These are phyloP conservation scores for Loriculus beryllinus DNA, from an alignment of 2,797 vertebrate species.

Conservation along the genomic window DNA sequence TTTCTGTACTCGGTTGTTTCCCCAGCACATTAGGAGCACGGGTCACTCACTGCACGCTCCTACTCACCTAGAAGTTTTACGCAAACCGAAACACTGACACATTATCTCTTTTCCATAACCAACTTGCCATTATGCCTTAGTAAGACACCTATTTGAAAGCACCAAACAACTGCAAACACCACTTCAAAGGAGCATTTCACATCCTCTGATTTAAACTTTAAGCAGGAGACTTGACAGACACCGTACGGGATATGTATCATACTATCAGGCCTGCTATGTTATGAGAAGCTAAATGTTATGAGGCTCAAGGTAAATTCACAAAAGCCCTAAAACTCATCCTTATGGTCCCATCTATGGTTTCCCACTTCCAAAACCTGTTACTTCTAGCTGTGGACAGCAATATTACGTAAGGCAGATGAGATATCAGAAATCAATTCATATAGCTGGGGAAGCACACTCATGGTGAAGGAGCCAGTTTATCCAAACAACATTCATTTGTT, in stretches of 20 bases:
- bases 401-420: background rate
- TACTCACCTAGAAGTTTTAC: background rate
- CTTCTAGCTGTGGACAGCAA: background rate
- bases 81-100: background rate
- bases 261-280: accelerated
- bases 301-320: background rate
- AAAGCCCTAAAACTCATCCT: background rate
- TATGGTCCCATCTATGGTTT: too few relatives aligned
- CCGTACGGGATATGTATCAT: background rate
- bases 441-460: background rate
- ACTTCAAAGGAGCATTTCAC: background rate
- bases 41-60: background rate
- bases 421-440: background rate
- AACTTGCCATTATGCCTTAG: background rate
- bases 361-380: background rate
- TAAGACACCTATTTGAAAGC: background rate
- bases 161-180: background rate
- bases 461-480: background rate
- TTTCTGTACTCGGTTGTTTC: background rate
- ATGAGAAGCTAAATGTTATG: accelerated
- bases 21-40: background rate
- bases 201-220: background rate
- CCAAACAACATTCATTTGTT: background rate
- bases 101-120: background rate
- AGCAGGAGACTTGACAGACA: background rate